These are phyloP conservation scores for Acyrthosiphon pisum DNA, from an alignment of 1,140 invertebrate species.

Conservation along the genomic window DNA sequence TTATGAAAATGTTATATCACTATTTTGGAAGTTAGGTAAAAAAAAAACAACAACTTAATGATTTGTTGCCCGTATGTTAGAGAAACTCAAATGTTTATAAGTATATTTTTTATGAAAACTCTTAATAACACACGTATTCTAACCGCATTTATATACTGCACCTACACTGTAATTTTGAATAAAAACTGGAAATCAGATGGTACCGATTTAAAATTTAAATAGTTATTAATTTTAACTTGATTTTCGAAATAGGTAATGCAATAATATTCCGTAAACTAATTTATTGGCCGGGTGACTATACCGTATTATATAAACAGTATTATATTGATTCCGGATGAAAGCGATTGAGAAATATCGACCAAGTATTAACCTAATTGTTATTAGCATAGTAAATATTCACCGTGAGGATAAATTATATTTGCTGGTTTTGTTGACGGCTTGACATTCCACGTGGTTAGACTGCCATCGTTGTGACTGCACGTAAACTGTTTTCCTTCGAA, in stretches of 20 bases:
- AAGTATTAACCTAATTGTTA: not conserved
- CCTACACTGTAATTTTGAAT: not conserved
- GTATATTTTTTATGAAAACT: too few relatives aligned
- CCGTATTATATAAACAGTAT: not conserved
- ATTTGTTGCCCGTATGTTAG: too few relatives aligned
- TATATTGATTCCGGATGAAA: not conserved
- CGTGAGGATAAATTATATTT: constrained; percentile 87
- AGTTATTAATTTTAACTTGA: not conserved
- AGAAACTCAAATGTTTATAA: too few relatives aligned
- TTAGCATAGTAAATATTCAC: constrained; percentile 67
- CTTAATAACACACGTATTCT: not conserved
- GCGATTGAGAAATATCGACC: not conserved
- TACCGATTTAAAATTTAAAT: not conserved
- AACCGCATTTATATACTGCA: not conserved
- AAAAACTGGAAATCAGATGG: not conserved
- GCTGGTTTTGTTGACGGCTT: constrained; percentile 78
- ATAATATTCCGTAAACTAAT: not conserved
- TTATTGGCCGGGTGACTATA: not conserved
- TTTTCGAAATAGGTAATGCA: not conserved
- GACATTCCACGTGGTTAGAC: constrained; percentile 89
- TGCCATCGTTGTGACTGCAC: constrained; percentile 94
- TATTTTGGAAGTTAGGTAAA: too few relatives aligned
- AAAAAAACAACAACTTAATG: too few relatives aligned
- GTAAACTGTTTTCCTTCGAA: constrained; percentile 98
- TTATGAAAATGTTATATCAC: too few relatives aligned